Evolutionary conservation across 2,888 invertebrate genomes (phyloP), one percentile per base, ranked within the genome.

Genomic region (Timema cristinae): DNA sequence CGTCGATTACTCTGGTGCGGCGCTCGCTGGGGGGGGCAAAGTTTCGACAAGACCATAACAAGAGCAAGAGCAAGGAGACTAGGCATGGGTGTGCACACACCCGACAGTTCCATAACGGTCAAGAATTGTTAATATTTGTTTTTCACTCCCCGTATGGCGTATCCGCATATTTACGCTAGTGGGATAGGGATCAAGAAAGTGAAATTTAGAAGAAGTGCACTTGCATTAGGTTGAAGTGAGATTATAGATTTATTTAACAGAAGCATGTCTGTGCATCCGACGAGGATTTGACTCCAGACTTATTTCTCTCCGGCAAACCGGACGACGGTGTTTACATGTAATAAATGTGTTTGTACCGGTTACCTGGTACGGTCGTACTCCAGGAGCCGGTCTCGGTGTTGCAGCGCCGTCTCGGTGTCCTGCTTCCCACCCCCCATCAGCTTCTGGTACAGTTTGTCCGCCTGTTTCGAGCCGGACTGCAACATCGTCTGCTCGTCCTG

Each of bases 321-420:
- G 32, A 32, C 32, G 32, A 32, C 1, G 32, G 32, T 32, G 32
- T 16, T 10, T 16, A 16, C 10, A 15, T 10, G 15, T 66, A 66
- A 11, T 13, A 11, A 9, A 15, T 15, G 32, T 4, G 32, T 4
- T 1, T 32, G 32, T 32, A 32, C 67, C 50, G 32, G 32, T 77
- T 81, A 91, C 90, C 93, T 91, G 68, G 91, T 90, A 71, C 88
- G 87, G 80, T 97, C 96, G 82, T 88, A 96, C 79, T 95, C 93
- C 70, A 97, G 81, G 69, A 97, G 85, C 70, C 88, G 89, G 80
- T 97, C 90, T 76, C 95, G 88, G 72, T 93, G 91, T 72, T 89
- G 87, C 11, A 94, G 75, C 0, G 95, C 96, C 54, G 89, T 88
- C 73, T 90, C 89, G 79, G 90, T 87, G 2, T 88, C 89, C 68